Evolutionary conservation across 1,140 invertebrate genomes (phyloP).

Genomic region (Caenorhabditis elegans): DNA sequence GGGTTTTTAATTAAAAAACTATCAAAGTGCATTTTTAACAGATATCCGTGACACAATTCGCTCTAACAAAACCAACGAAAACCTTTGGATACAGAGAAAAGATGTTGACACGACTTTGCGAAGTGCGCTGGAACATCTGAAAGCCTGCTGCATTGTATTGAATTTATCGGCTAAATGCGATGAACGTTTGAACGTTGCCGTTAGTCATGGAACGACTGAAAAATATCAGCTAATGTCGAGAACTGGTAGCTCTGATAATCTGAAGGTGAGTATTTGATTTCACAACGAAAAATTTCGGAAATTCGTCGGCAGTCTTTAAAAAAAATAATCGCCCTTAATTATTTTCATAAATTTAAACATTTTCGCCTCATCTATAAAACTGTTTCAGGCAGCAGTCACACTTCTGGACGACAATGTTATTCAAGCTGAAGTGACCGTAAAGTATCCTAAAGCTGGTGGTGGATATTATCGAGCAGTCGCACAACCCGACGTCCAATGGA

Average conservation of each 20-base stretch:
- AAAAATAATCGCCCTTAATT: no score
- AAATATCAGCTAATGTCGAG: constrained; percentile 15
- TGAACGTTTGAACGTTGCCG: neutral
- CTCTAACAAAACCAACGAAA: neutral
- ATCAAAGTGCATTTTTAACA: neutral
- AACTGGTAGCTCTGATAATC: neutral
- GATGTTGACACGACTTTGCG: neutral
- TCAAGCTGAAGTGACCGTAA: constrained; percentile 47
- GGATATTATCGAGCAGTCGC: constrained; percentile 43
- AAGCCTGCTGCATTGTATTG: neutral
- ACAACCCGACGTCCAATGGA: constrained; percentile 52
- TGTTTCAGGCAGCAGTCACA: constrained; percentile 18
- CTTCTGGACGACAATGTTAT: constrained; percentile 49
- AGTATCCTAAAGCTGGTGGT: constrained; percentile 48
- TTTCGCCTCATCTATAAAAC: neutral
- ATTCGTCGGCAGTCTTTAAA: no score
- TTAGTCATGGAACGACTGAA: constrained; percentile 13
- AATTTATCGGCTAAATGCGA: constrained; percentile 20
- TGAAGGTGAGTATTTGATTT: neutral
- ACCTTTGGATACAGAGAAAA: neutral
- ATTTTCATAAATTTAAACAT: neutral
- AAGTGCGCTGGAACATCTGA: neutral
- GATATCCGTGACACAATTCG: neutral
- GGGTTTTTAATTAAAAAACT: neutral
- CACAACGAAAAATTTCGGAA: neutral